Base-by-base conservation (phyloP, 2,888 invertebrate genomes). In the Sipunculus nudus region DNA sequence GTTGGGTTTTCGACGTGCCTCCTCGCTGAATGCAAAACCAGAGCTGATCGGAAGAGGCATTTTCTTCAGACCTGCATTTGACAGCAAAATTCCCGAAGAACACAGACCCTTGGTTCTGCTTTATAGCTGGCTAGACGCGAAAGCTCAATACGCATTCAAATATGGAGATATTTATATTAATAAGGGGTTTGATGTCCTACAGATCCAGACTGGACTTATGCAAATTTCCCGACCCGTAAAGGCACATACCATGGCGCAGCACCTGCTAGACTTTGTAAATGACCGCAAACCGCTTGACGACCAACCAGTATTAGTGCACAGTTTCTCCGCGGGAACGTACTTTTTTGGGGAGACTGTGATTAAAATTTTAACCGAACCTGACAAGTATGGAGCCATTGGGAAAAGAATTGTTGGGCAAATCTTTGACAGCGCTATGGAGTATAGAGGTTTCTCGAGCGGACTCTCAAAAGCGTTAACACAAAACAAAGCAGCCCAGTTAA, bases 301-400 rank as follows among this genome's bases (percentile, higher is more conserved):
- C 56, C 86, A 89, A 26, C 90, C 91, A 2, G 84, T 93, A 63
- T 84, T 93, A 39, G 81, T 94, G 35, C 94, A 96, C 83, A 94
- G 94, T 1, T 94, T 95, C 84, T 94, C 94, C 0, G 93, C 95
- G 0, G 95, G 91, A 2, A 94, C 91, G 0, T 95, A 95, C 83
- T 85, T 94, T 74, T 92, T 92, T 89, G 92, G 93, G 23, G 95
- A 96, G 84, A n/a, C 90, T 57, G 87, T 92, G 71, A 86, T 85
- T 32, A 66, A 73, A 47, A 77, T 91, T 47, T 83, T 88, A 58
- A 86, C 77, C 3, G 67, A 81, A 60, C 68, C 87, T 68, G 86
- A 88, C 5, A 84, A 86, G 19, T 87, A 89, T 56, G 78, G 61
- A 1, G 70, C 67, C 28, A 62, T 85, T 1, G 61, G 77, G n/a